phyloP scores from a whole-genome alignment of 2,888 invertebrate species.

The Xanthia icteritia region DNA sequence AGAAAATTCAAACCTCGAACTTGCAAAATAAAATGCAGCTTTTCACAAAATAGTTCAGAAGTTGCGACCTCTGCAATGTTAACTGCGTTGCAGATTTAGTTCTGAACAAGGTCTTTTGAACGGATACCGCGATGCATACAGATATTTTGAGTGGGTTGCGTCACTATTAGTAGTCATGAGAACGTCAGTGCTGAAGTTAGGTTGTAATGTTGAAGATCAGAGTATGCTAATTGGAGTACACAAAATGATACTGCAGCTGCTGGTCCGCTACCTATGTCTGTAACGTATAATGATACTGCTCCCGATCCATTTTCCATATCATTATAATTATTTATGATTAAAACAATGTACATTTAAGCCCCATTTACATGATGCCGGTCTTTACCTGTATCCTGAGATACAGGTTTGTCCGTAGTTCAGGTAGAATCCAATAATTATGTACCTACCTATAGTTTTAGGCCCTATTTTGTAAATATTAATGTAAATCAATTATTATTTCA shows the following conservation, averaged over 20 bases:
- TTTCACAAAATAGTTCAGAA: constrained; percentile 1
- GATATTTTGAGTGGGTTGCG: constrained; percentile 11
- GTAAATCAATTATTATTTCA: not conserved
- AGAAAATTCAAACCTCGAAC: not conserved
- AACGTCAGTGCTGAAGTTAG: not conserved
- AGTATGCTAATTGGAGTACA: not conserved
- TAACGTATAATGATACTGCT: not conserved
- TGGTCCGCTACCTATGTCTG: not conserved
- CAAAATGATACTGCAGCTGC: not conserved
- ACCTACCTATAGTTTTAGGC: not conserved
- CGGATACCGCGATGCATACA: constrained; percentile 8
- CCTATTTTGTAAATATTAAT: not conserved
- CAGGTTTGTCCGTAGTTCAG: too few species aligned
- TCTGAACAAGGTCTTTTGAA: constrained; percentile 28
- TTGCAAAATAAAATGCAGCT: constrained; percentile 23
- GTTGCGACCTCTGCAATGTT: constrained; percentile 32
- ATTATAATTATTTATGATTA: too few species aligned
- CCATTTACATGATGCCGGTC: too few species aligned
- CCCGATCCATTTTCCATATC: too few species aligned
- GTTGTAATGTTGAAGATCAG: not conserved
- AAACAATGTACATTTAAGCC: too few species aligned
- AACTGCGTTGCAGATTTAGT: constrained; percentile 48
- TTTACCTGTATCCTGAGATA: too few species aligned
- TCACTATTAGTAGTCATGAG: not conserved
- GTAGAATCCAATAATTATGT: too few species aligned